These are phyloP conservation scores for Cinara cedri DNA, from an alignment of 2,888 invertebrate species.

Conservation along the genomic window DNA sequence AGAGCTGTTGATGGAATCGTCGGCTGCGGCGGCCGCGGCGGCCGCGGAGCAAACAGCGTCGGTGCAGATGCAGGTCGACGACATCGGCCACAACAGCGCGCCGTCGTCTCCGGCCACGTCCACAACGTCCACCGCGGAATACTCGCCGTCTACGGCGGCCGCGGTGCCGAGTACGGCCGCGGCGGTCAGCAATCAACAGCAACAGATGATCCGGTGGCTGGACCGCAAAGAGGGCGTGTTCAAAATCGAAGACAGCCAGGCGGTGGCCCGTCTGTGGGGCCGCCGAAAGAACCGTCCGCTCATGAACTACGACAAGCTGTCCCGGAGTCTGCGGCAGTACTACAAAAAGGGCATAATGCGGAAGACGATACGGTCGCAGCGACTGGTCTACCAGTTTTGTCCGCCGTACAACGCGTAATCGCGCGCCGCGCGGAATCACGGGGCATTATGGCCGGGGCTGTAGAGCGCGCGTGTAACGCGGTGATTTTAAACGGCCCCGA, in stretches of 20 bases:
- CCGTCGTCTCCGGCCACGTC: background rate
- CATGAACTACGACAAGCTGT: slow-evolving; percentile 99
- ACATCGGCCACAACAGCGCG: background rate
- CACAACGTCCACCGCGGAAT: background rate
- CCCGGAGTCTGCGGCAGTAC: slow-evolving; percentile 95
- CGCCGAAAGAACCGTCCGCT: slow-evolving; percentile 96
- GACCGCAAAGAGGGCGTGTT: slow-evolving; percentile 93
- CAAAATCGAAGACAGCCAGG: slow-evolving; percentile 98
- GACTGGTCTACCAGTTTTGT: slow-evolving; percentile 98
- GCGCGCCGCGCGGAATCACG: too few species aligned
- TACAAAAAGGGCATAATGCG: slow-evolving; percentile 99
- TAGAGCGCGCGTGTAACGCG: too few species aligned
- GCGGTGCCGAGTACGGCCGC: background rate
- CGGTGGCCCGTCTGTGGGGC: slow-evolving; percentile 98
- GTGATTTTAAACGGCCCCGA: too few species aligned
- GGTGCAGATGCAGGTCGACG: background rate
- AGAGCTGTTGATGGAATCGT: slow-evolving; percentile 72
- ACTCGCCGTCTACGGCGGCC: background rate
- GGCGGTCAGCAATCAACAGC: background rate
- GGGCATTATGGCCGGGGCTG: too few species aligned
- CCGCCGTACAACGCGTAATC: slow-evolving; percentile 73
- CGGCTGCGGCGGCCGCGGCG: background rate
- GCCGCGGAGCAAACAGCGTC: background rate
- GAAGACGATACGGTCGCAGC: slow-evolving; percentile 96
- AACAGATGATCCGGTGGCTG: slow-evolving; percentile 79